Conservation (phyloP, 2,888 invertebrate species). For the Sesia apiformis region DNA sequence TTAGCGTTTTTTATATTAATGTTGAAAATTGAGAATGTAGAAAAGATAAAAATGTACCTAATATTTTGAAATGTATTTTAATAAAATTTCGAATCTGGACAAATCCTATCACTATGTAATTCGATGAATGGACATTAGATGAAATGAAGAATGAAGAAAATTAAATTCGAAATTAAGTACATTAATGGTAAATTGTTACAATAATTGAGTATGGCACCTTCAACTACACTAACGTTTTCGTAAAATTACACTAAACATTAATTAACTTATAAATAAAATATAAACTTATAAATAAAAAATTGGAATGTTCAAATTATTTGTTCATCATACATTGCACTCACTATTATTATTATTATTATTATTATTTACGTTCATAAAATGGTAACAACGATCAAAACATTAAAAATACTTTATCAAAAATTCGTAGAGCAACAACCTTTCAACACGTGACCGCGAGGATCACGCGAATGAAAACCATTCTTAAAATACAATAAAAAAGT, state of each 20-base stretch:
- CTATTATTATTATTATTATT: constrained; percentile 27
- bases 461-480: constrained; percentile 22
- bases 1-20: too few relatives aligned
- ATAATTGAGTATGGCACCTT: constrained; percentile 62
- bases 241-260: constrained; percentile 14
- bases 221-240: constrained; percentile 19
- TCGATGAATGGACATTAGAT: constrained; percentile 15
- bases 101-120: neutral
- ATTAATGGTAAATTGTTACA: constrained; percentile 29
- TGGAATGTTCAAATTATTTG: constrained; percentile 50
- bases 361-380: constrained; percentile 24
- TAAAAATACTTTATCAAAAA: constrained; percentile 56
- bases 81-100: neutral
- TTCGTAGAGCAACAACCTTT: constrained; percentile 17
- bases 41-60: neutral
- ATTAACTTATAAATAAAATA: constrained; percentile 23
- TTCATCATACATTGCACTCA: constrained; percentile 26
- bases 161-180: constrained; percentile 54
- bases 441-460: neutral
- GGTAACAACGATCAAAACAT: constrained; percentile 62
- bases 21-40: neutral
- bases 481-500: constrained; percentile 30
- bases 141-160: constrained; percentile 19
- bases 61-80: neutral
- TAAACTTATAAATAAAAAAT: constrained; percentile 35